Percentiles rank a stretch among this genome's conserved stretches.
Evolutionary conservation across 2,797 vertebrate genomes (phyloP).

Genomic region (Rhinogobio ventralis): DNA sequence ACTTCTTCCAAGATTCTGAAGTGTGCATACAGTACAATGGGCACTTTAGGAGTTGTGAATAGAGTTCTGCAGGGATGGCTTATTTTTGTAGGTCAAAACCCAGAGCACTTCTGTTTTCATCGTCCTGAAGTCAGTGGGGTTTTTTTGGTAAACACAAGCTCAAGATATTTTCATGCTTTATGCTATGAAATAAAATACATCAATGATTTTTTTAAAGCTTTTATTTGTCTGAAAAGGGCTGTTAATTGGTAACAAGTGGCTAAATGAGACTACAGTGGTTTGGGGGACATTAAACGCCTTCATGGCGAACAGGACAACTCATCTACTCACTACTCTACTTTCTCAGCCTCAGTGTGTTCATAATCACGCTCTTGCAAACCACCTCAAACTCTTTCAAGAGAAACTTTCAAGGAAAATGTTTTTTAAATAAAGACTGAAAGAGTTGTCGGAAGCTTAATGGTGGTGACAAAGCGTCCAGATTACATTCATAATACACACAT

Average conservation of each 20-base stretch:
- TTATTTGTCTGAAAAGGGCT: neutral
- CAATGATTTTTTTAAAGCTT: neutral
- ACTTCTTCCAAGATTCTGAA: neutral
- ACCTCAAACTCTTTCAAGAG: too few relatives aligned
- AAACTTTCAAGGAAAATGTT: too few relatives aligned
- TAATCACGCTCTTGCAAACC: neutral
- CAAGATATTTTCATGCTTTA: neutral
- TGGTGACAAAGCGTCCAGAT: too few relatives aligned
- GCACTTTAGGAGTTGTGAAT: neutral
- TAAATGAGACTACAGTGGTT: neutral
- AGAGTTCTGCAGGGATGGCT: neutral
- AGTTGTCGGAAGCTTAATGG: too few relatives aligned
- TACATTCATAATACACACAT: too few relatives aligned
- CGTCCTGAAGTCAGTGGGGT: too few relatives aligned
- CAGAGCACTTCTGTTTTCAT: too few relatives aligned
- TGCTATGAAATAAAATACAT: neutral
- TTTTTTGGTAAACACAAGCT: neutral
- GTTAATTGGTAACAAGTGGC: neutral
- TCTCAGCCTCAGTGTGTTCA: neutral
- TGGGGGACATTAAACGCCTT: neutral
- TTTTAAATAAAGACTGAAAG: too few relatives aligned
- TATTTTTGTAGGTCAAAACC: neutral
- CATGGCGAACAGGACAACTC: neutral
- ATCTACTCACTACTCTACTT: neutral
- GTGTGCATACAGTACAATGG: neutral